Base-by-base conservation (phyloP, 2,113 vertebrate species). In the Pyxicephalus adspersus region DNA sequence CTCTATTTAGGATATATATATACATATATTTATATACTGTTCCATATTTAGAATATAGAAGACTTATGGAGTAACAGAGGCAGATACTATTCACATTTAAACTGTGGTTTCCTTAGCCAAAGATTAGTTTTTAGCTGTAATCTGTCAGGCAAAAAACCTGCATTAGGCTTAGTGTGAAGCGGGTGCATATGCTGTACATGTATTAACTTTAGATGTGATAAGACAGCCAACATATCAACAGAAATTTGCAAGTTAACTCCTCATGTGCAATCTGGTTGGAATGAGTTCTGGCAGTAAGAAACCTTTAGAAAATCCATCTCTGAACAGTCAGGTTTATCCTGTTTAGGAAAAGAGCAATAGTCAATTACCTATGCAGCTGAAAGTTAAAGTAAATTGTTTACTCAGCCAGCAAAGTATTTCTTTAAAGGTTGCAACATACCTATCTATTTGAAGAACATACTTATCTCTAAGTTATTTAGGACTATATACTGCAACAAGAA, bases 311-410 rank as follows among this genome's bases (percentile, higher is more conserved):
- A 3, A 38, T 31, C 23, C 23, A 26, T 61, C 23, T 58, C 38
- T n/a, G 58, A 73, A 28, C 28, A 38, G n/a, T 22, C 34, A 26
- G 28, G 34, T 34, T 2, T 1, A 15, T 34, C 20, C 71, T 74
- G 18, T 5, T 22, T 57, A 73, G 22, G 55, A 55, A 29, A n/a
- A 54, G 9, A 26, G 26, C 28, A 23, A 20, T 58, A 57, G 25
- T 55, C 38, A 45, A 45, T 13, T 6, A 9, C 38, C 8, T 45
- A 22, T 17, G 54, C 20, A 23, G n/a, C 13, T 5, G n/a, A 60
- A 74, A 73, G 71, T 74, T 74, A 60, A 58, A 17, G 26, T 68
- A 15, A 17, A 55, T 5, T 11, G 28, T 72, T 72, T 72, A 57
- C 52, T 72, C 20, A 73, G 50, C 28, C 52, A 34, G 31, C 70